Evolutionary conservation across 2,797 vertebrate species (phyloP), one percentile per base, ranked within the genome.

Genomic region (Dermochelys coriacea): DNA sequence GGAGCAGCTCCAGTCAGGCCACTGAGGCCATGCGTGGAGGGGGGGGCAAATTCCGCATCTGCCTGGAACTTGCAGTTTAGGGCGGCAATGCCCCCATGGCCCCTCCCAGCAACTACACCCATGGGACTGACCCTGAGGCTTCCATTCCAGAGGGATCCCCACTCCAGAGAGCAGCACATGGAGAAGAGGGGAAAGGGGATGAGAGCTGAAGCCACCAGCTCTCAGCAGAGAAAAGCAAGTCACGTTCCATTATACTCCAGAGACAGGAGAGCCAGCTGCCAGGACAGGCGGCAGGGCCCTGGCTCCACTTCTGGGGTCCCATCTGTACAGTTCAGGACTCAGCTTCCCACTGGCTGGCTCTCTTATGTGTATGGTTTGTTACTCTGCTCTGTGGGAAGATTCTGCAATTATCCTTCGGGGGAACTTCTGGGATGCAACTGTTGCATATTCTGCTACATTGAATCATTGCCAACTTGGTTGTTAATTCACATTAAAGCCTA

Each of bases 391-490:
- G 11, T 19, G 68, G 74, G 12, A 80, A 34, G 41, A 1, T 19
- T 8, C 77, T 2, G 6, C n/a, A 18, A 0, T 61, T 37, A 45
- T 79, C 59, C 86, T 91, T 31, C 12, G 1, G 41, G 94, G 88
- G 83, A 6, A 52, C 37, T 68, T n/a, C 78, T n/a, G 41, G 0
- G 2, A 49, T 34, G 80, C 50, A 55, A 15, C 12, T 57, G 64
- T 71, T 52, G 87, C 0, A 1, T 52, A 91, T 95, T 68, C 47
- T 89, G 94, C 91, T 87, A 80, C 78, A 47, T 71, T 95, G 96
- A 96, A 55, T 95, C 93, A 91, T 47, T 93, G 96, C 91, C 95
- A 95, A 57, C 61, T 51, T 45, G 50, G 85, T 49, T 77, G 93
- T 57, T 94, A 71, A 89, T 84, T 89, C 61, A 0, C 15, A 51